Evolutionary conservation across 2,888 invertebrate genomes (phyloP).

Genomic region (Teinopalpus imperialis): DNA sequence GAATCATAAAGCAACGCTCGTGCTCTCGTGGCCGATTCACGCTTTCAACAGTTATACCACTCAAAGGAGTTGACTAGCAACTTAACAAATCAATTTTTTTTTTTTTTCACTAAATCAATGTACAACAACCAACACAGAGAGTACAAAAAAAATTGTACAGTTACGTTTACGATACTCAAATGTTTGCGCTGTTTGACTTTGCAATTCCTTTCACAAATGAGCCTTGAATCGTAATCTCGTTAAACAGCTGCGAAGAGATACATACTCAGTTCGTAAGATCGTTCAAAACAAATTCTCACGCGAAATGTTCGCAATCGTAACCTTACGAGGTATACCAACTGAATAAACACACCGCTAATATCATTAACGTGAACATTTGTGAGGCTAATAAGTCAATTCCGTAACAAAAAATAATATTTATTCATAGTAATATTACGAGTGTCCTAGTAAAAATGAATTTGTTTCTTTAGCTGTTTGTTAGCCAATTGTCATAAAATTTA

Average conservation of each 20-base stretch:
- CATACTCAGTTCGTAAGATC: constrained; percentile 43
- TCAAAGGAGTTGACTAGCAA: background rate
- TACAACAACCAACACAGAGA: too few species aligned
- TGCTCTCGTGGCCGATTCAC: constrained; percentile 14
- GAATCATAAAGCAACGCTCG: constrained; percentile 17
- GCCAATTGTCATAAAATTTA: too few species aligned
- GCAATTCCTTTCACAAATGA: constrained; percentile 60
- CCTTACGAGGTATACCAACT: constrained; percentile 42
- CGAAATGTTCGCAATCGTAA: constrained; percentile 57
- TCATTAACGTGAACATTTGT: background rate
- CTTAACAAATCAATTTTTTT: constrained; percentile 8
- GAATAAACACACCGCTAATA: constrained; percentile 10
- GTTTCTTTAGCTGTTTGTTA: too few species aligned
- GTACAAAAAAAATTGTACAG: too few species aligned
- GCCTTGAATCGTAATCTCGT: constrained; percentile 62
- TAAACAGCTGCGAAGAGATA: constrained; percentile 49
- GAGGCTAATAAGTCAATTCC: background rate
- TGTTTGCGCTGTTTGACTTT: too few species aligned
- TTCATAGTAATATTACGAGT: too few species aligned
- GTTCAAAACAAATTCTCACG: constrained; percentile 60
- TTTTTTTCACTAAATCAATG: background rate
- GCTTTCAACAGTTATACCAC: constrained; percentile 16
- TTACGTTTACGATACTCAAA: too few species aligned
- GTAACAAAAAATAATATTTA: constrained; percentile 8
- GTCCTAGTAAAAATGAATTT: too few species aligned